phyloP scores from a whole-genome alignment of 1,140 invertebrate genomes.

The Camponotus vicinus region DNA sequence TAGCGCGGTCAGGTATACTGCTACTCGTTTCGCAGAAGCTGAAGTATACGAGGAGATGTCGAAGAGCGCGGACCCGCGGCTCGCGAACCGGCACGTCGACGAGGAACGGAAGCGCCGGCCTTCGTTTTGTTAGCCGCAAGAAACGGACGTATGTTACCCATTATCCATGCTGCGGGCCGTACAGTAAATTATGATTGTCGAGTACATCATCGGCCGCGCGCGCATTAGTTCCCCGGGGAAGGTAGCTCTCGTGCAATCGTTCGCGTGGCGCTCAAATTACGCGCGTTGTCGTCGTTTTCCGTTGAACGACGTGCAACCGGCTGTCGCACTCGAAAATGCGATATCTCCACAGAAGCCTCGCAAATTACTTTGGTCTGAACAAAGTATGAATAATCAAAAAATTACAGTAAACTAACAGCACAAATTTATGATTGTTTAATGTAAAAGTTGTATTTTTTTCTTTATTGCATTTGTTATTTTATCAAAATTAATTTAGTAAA shows the following conservation, averaged over 20 bases:
- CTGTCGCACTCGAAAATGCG: slow-evolving; percentile 31
- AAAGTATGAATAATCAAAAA: background rate
- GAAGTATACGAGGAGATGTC: background rate
- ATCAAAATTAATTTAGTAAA: background rate
- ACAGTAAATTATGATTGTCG: slow-evolving; percentile 71
- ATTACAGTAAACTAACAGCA: background rate
- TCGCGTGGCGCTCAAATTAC: slow-evolving; percentile 58
- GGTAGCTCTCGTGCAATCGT: slow-evolving; percentile 29
- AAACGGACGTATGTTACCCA: slow-evolving; percentile 60
- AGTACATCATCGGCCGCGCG: slow-evolving; percentile 66
- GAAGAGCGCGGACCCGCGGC: slow-evolving; percentile 36
- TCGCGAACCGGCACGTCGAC: background rate
- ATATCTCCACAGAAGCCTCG: slow-evolving; percentile 6
- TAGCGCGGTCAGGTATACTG: background rate
- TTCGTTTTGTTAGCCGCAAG: slow-evolving; percentile 62
- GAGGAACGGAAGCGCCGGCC: slow-evolving; percentile 53
- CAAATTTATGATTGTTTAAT: background rate
- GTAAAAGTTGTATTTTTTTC: background rate
- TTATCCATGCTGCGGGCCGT: slow-evolving; percentile 62
- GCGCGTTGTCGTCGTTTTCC: slow-evolving; percentile 33
- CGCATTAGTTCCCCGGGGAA: slow-evolving; percentile 53
- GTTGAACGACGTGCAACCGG: slow-evolving; percentile 17
- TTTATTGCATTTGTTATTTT: background rate
- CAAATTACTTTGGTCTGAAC: background rate
- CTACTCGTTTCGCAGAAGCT: slow-evolving; percentile 46